Percentiles rank a stretch among this genome's conserved stretches.
These are phyloP conservation scores for Oncorhynchus clarkii DNA, from an alignment of 2,113 vertebrate genomes.

Conservation along the genomic window DNA sequence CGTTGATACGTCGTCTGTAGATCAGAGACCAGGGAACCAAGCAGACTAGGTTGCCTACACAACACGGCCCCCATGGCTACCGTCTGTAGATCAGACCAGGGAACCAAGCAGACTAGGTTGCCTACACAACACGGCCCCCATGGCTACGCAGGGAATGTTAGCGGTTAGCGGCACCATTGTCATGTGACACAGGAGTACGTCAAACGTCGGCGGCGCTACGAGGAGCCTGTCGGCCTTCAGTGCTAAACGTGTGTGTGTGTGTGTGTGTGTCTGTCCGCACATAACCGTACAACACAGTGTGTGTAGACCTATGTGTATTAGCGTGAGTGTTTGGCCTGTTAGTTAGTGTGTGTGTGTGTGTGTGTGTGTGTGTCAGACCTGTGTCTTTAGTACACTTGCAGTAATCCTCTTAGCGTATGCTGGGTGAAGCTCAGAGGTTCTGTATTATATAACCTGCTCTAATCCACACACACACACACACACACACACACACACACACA, in stretches of 20 bases:
- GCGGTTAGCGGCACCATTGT: no score
- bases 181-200: no score
- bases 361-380: conserved; percentile 35
- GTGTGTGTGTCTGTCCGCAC: background rate
- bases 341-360: conserved; percentile 1
- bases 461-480: conserved; percentile 63
- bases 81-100: no score
- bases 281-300: background rate
- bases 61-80: no score
- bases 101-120: no score
- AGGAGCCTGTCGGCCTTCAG: background rate
- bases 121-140: no score
- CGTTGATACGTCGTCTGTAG: no score
- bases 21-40: no score
- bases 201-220: no score
- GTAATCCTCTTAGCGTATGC: conserved; percentile 73
- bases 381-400: conserved; percentile 69
- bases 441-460: conserved; percentile 70
- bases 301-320: background rate
- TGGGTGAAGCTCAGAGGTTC: conserved; percentile 65
- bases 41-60: no score
- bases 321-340: background rate
- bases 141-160: no score
- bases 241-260: background rate
- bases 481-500: conserved; percentile 51